A percentile compares a stretch with the other conserved stretches of the same genome.
phyloP scores from a whole-genome alignment of 1,140 invertebrate species.

The Leptinotarsa texana region DNA sequence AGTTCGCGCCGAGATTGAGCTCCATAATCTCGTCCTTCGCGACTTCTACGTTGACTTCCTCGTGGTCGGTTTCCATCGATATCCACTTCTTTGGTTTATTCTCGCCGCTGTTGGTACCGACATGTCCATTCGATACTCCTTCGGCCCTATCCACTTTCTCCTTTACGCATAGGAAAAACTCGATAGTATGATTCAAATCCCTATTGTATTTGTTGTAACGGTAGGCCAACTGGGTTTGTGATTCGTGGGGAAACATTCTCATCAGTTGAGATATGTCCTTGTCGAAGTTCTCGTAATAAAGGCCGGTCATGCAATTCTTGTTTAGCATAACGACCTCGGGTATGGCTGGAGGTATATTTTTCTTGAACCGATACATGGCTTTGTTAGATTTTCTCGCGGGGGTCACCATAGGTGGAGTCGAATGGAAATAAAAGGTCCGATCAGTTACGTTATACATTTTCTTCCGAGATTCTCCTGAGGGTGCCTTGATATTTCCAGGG shows the following conservation, averaged over 20 bases:
- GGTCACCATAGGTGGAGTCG: background rate
- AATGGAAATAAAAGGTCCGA: background rate
- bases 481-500: conserved; percentile 17
- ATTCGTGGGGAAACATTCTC: conserved; percentile 70
- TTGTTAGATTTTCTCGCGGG: conserved; percentile 39
- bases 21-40: conserved; percentile 59
- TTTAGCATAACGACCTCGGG: conserved; percentile 61
- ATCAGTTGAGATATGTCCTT: conserved; percentile 43
- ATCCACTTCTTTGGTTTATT: background rate
- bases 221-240: conserved; percentile 63
- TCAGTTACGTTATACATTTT: conserved; percentile 35
- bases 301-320: conserved; percentile 68
- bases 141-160: conserved; percentile 27
- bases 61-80: conserved; percentile 47
- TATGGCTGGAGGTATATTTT: conserved; percentile 37
- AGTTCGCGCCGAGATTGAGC: conserved; percentile 62
- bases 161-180: conserved; percentile 65
- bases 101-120: background rate
- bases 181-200: conserved; percentile 75
- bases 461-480: conserved; percentile 12
- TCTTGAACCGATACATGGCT: conserved; percentile 44
- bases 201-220: conserved; percentile 74
- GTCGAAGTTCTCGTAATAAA: conserved; percentile 34
- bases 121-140: background rate
- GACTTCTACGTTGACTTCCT: conserved; percentile 43